Conservation (phyloP, 2,888 invertebrate species). For the Hemistola chrysoprasaria region DNA sequence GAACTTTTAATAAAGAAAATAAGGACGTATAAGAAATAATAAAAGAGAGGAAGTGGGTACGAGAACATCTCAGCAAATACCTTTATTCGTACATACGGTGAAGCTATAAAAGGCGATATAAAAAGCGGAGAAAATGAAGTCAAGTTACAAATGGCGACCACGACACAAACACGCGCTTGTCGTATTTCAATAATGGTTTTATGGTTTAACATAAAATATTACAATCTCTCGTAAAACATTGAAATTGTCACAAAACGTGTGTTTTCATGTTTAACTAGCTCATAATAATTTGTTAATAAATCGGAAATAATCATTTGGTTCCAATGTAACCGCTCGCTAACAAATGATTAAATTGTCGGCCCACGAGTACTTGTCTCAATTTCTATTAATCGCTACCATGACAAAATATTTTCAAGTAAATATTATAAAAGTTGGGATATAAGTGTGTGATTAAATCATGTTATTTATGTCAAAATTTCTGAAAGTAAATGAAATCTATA, state of each 20-base stretch:
- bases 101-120: slow-evolving; percentile 40
- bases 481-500: too few relatives aligned
- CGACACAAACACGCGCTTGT: slow-evolving; percentile 55
- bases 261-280: slow-evolving; percentile 21
- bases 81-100: slow-evolving; percentile 36
- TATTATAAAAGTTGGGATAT: too few relatives aligned
- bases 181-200: slow-evolving; percentile 62
- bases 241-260: slow-evolving; percentile 50
- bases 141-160: slow-evolving; percentile 45
- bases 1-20: slow-evolving; percentile 17
- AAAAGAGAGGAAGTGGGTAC: slow-evolving; percentile 26
- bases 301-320: slow-evolving; percentile 2
- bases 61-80: slow-evolving; percentile 26
- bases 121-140: slow-evolving; percentile 45
- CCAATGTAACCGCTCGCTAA: not conserved
- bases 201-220: slow-evolving; percentile 64
- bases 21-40: slow-evolving; percentile 22
- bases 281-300: slow-evolving; percentile 17
- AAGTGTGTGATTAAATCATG: too few relatives aligned
- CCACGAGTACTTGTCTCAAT: too few relatives aligned
- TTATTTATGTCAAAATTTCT: too few relatives aligned
- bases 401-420: too few relatives aligned
- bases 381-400: too few relatives aligned
- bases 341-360: too few relatives aligned
- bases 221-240: slow-evolving; percentile 58